These are phyloP conservation scores for Micrastur ruficollis DNA, from an alignment of 2,797 vertebrate genomes.

Conservation along the genomic window DNA sequence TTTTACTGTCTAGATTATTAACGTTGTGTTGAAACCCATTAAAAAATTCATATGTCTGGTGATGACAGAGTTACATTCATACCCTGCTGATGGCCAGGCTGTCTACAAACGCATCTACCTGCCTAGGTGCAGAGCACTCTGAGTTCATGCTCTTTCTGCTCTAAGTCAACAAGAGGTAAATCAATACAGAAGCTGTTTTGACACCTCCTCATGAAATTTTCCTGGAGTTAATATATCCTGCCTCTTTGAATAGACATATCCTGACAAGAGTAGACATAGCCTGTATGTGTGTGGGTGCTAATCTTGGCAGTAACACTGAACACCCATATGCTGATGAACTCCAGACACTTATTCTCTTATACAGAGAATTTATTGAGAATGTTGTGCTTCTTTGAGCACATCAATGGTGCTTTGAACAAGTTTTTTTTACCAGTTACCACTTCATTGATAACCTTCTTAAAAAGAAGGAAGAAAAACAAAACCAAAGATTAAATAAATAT, in stretches of 20 bases:
- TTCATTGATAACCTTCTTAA: conserved; percentile 32
- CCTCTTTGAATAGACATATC: conserved; percentile 30
- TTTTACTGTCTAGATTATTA: neutral
- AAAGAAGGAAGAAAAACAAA: conserved; percentile 34
- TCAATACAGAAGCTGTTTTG: conserved; percentile 33
- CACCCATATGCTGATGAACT: conserved; percentile 19
- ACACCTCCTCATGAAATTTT: conserved; percentile 33
- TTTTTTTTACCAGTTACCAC: neutral
- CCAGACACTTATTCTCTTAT: conserved; percentile 18
- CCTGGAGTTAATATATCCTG: conserved; percentile 36
- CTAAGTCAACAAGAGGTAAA: conserved; percentile 42
- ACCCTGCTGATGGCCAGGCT: neutral
- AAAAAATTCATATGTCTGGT: neutral
- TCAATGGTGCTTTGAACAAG: neutral
- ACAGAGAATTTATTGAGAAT: neutral
- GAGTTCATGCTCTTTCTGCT: conserved; percentile 1
- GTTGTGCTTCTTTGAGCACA: neutral
- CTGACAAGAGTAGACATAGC: conserved; percentile 29
- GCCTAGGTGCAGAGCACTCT: neutral
- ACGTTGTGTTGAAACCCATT: neutral
- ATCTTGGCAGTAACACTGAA: conserved; percentile 27
- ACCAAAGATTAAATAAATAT: conserved; percentile 29
- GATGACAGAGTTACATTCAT: neutral
- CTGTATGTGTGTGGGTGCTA: neutral
- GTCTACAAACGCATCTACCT: neutral